Evolutionary conservation across 2,797 vertebrate genomes (phyloP).

Genomic region (Halcyon leucocephala): DNA sequence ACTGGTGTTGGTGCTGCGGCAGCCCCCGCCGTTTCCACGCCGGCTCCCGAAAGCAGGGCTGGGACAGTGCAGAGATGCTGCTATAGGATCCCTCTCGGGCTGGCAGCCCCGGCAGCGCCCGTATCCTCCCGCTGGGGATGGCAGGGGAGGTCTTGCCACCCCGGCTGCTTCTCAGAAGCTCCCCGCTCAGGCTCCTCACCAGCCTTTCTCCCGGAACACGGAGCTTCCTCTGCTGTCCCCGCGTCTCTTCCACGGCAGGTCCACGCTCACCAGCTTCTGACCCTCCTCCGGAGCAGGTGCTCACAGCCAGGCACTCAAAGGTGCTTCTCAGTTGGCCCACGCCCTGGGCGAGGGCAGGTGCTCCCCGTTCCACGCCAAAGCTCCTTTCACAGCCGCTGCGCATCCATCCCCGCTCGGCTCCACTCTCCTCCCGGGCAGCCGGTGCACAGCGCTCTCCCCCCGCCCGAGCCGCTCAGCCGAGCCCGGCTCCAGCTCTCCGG

Average conservation of each 20-base stretch:
- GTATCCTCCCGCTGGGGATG: neutral
- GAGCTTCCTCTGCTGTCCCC: neutral
- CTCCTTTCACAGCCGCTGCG: neutral
- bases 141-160: neutral
- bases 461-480: neutral
- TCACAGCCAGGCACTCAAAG: neutral
- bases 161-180: neutral
- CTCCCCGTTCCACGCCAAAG: neutral
- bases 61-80: neutral
- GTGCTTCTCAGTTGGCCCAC: neutral
- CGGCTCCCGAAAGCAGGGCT: neutral
- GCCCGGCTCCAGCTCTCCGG: neutral
- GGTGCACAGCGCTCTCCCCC: neutral
- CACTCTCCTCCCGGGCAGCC: neutral
- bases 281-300: neutral
- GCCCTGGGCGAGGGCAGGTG: neutral
- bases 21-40: fast-evolving
- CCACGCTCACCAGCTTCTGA: neutral
- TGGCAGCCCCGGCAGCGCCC: neutral
- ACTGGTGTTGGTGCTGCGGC: neutral
- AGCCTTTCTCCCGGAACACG: fast-evolving
- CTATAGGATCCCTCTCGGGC: neutral
- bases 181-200: neutral
- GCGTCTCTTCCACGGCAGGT: neutral
- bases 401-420: neutral